Evolutionary conservation across 2,888 invertebrate species (phyloP).

Genomic region (Polyploca ridens): DNA sequence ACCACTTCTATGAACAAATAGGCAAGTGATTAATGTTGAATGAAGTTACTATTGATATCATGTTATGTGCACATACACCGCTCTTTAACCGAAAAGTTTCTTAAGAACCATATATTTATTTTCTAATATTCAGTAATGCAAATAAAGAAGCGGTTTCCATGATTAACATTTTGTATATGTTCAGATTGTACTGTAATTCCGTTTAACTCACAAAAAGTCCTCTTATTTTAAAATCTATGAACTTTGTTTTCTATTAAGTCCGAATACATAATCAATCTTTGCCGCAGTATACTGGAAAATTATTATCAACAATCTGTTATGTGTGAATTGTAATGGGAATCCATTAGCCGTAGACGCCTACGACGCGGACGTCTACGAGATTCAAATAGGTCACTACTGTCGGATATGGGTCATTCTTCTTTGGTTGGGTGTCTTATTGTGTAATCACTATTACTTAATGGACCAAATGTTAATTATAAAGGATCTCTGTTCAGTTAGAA

Average conservation of each 20-base stretch:
- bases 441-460: not conserved
- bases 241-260: too few species aligned
- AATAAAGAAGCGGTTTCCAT: too few species aligned
- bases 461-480: not conserved
- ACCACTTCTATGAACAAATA: not conserved
- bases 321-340: constrained; percentile 58
- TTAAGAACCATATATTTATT: too few species aligned
- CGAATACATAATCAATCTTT: constrained; percentile 11
- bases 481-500: not conserved
- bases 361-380: constrained; percentile 32
- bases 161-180: too few species aligned
- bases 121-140: too few species aligned
- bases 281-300: constrained; percentile 42
- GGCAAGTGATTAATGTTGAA: not conserved
- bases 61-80: too few species aligned
- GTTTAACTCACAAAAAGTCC: too few species aligned
- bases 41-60: not conserved
- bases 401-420: constrained; percentile 27
- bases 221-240: too few species aligned
- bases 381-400: constrained; percentile 30
- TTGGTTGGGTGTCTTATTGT: not conserved
- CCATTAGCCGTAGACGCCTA: constrained; percentile 59
- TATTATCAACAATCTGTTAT: constrained; percentile 44
- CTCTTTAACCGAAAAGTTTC: too few species aligned
- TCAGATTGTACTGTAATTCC: too few species aligned